Conservation (phyloP, 2,113 vertebrate genomes). For the Promerops cafer region DNA sequence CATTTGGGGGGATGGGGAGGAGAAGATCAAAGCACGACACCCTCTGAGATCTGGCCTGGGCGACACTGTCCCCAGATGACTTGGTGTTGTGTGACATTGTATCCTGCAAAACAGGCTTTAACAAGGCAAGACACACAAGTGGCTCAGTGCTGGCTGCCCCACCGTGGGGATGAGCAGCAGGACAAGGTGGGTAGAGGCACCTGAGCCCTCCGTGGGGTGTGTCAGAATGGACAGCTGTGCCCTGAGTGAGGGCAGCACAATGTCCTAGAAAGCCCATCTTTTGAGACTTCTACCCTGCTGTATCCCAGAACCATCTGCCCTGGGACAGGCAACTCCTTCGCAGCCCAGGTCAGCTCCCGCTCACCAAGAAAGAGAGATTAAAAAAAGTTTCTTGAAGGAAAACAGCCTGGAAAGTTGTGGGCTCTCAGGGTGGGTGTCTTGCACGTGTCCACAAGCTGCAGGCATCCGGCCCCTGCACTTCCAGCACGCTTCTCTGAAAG, state of each 20-base stretch:
- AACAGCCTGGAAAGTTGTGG: not conserved
- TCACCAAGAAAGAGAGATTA: not conserved
- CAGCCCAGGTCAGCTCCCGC: not conserved
- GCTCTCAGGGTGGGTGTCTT: not conserved
- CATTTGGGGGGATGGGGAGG: not conserved
- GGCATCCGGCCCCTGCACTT: not conserved
- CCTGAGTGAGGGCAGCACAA: not conserved
- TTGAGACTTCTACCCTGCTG: not conserved
- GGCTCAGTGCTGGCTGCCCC: not conserved
- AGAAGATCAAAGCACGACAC: conserved; percentile 3
- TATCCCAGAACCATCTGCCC: not conserved
- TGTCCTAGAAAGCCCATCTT: not conserved
- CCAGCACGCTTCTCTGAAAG: not conserved
- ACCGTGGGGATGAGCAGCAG: not conserved
- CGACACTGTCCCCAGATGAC: not conserved
- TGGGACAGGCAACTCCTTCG: not conserved
- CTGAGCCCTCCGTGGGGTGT: rapidly evolving
- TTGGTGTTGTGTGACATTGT: not conserved
- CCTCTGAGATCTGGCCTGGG: not conserved
- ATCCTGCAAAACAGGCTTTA: not conserved
- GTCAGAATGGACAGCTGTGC: rapidly evolving
- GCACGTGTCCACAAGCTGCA: rapidly evolving
- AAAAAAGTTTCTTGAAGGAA: not conserved
- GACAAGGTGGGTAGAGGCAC: not conserved
- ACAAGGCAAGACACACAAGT: not conserved